phyloP scores from a whole-genome alignment of 2,797 vertebrate genomes.

The Corythornis leucogaster region DNA sequence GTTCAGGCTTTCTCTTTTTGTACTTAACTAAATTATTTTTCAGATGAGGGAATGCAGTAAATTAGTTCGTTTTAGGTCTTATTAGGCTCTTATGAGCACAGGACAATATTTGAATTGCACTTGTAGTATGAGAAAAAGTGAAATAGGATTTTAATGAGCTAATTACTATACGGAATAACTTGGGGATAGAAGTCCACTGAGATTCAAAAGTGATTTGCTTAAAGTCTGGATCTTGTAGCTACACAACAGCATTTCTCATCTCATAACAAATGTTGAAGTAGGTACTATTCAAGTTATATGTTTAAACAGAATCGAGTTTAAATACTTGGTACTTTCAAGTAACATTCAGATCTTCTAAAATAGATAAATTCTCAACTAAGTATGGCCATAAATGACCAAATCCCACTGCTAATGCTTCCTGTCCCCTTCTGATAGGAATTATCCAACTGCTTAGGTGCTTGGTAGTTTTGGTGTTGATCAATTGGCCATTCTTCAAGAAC shows the following conservation, averaged over 20 bases:
- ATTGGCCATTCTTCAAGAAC: neutral
- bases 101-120: neutral
- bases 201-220: neutral
- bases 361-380: neutral
- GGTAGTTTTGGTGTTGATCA: neutral
- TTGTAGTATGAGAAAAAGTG: neutral
- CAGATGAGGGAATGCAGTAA: neutral
- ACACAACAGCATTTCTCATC: neutral
- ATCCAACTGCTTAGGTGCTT: neutral
- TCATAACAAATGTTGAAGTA: neutral
- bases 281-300: neutral
- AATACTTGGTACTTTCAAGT: neutral
- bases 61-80: neutral
- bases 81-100: neutral
- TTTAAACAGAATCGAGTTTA: neutral
- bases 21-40: neutral
- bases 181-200: neutral
- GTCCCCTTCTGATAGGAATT: neutral
- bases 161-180: neutral
- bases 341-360: neutral
- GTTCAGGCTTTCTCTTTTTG: neutral
- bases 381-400: neutral
- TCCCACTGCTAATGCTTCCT: neutral
- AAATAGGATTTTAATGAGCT: slow-evolving; percentile 11
- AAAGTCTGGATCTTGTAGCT: neutral